Base-by-base conservation (phyloP, 2,797 vertebrate species). In the Danio aesculapii region DNA sequence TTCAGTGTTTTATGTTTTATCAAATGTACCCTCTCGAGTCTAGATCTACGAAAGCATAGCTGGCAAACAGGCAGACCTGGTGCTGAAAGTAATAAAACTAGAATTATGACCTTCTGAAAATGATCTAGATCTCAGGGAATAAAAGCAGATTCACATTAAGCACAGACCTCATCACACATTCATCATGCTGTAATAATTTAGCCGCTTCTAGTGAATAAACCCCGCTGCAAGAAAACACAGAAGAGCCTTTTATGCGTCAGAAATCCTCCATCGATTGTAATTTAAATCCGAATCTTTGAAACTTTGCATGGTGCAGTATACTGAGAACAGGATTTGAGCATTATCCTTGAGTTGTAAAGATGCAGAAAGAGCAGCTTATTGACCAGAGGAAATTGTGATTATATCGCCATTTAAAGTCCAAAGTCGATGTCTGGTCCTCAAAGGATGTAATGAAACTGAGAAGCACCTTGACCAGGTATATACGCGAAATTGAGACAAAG, bases 31-130 rank as follows among this genome's bases (percentile, higher is more conserved):
- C 44, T 13, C 19, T 58, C 41, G 1, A 74, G 21, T 74, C 43
- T 47, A 19, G 39, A 71, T 73, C 8, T 30, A 59, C 55, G n/a
- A 13, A 39, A 57, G 52, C n/a, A 10, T 12, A 11, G 7, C 44
- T 50, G 72, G 8, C 41, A 59, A 11, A 4, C 44, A 39, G 72
- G 8, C 41, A 59, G 53, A 57, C 44, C 70, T 46, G 17, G 55
- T 52, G 47, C 16, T 53, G 46, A 14, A 52, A 55, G 0, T 3
- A 59, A 52, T 50, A 76, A 75, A 76, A 55, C 39, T 53, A 53
- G n/a, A 76, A 53, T 63, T 64, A 53, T 64, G 55, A 19, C 58
- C 73, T 63, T 62, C 21, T 8, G 14, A 64, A 75, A 75, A 64
- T 63, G 61, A 64, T 53, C 61, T 14, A 63, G 11, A 63, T 75